Evolutionary conservation across 2,888 invertebrate species (phyloP), one percentile per base, ranked within the genome.

Genomic region (Netelia virgata): DNA sequence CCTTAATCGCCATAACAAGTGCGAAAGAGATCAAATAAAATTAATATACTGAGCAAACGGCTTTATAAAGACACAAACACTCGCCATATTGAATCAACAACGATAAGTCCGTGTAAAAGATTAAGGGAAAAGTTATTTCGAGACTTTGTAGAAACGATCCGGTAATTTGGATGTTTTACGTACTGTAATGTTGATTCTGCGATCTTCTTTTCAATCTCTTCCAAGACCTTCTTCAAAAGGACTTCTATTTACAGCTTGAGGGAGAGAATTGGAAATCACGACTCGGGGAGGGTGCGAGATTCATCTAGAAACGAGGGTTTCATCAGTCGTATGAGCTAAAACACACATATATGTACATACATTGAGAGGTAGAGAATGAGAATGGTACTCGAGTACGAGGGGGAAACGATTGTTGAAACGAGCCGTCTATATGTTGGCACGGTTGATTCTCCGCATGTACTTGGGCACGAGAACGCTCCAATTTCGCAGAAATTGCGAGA

Each of bases 361-460:
- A 76, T 36, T 86, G 87, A 86, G 88, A 89, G 89, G 89, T 89
- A 89, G 89, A 89, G 88, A 88, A 90, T 87, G 88, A 91, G 91
- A 88, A 90, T 90, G 16, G 59, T 41, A 50, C 47, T 59, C 47
- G 72, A 72, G 57, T 66, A 70, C 70, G 72, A 68, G 43, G 72
- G 66, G 80, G 23, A 28, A 53, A 61, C 66, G 76, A 82, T 82
- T 77, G 82, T 82, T 73, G 77, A 66, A 68, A 57, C 36, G 53
- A 53, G 11, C 10, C 20, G 43, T 8, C 10, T 9, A 23, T 47
- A n/a, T 36, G 77, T 20, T 57, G 18, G 57, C 9, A 57, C 18
- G 16, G 57, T 57, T 47, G 47, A 47, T 53, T 63, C 50, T 43
- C 47, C 64, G 63, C 43, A 11, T 79, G 69, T 70, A 23, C 64